Evolutionary conservation across 2,888 invertebrate genomes (phyloP), one percentile per base, ranked within the genome.

Genomic region (Schizaphis graminum): DNA sequence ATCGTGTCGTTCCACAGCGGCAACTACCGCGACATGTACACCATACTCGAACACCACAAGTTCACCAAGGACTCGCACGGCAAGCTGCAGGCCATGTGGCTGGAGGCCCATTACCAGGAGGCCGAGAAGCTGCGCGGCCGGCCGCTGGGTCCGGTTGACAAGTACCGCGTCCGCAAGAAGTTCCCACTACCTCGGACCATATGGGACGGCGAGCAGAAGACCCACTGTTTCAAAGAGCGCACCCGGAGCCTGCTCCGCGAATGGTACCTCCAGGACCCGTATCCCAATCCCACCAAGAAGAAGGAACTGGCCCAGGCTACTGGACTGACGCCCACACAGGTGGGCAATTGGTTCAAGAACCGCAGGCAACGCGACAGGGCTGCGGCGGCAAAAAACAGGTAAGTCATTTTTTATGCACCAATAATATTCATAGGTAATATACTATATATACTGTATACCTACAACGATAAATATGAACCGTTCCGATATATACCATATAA

Each of bases 241-340:
- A 99, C 99, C 96, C 96, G 99, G 95, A 98, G 98, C 95, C 96
- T 99, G 95, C 97, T 99, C 95, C 96, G 99, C 95, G 99, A 99
- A 96, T 99, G 99, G 99, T 99, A 99, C 96, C 97, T 99, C 94
- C 98, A 99, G 96, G 99, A 98, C 96, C 98, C 98, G n/a, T 99
- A 98, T 96, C 99, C 98, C 94, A 98, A 98, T 96, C 99, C 99
- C 84, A 98, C 98, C 95, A 99, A 99, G 96, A 99, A 99, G 96
- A 96, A 98, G 95, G 98, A 99, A 96, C 96, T 99, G 95, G 98
- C 99, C 53, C 97, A 97, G 95, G 98, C 98, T 94, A 99, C 99
- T 91, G 98, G 98, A 57, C 97, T 99, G 95, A 98, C 98, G 93
- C 98, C 98, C 85, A 99, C 98, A 91, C 98, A 98, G 96, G 98